phyloP scores from a whole-genome alignment of 2,113 vertebrate genomes.

The Myodes glareolus region DNA sequence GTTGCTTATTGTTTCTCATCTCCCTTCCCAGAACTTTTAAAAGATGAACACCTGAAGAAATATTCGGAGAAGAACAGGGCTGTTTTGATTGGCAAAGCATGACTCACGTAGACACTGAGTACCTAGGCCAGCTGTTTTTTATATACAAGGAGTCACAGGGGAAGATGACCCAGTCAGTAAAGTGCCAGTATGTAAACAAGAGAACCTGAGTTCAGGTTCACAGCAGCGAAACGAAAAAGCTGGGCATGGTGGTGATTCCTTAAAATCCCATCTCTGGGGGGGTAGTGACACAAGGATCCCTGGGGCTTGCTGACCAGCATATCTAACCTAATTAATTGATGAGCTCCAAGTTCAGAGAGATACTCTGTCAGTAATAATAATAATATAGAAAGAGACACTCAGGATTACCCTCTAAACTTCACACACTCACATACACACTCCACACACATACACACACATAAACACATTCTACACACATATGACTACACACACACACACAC shows the following conservation, averaged over 20 bases:
- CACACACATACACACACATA: too few species aligned
- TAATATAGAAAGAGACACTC: not conserved
- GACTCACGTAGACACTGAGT: not conserved
- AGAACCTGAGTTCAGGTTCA: not conserved
- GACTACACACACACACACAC: too few species aligned
- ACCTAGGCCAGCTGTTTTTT: not conserved
- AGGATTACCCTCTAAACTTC: not conserved
- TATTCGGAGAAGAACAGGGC: not conserved
- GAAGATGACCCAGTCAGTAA: not conserved
- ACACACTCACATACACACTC: not conserved
- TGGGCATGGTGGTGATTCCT: not conserved
- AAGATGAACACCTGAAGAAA: slow-evolving; percentile 33
- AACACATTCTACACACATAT: too few species aligned
- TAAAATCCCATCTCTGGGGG: too few species aligned
- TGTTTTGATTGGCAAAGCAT: not conserved
- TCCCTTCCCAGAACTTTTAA: slow-evolving; percentile 43
- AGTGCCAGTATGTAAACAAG: not conserved
- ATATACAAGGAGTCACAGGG: not conserved
- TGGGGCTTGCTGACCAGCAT: not conserved
- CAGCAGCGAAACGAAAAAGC: not conserved
- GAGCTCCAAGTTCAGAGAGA: not conserved
- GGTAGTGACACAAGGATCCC: not conserved
- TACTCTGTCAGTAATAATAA: not conserved
- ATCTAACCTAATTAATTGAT: not conserved
- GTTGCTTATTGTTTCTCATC: slow-evolving; percentile 21